Evolutionary conservation across 2,888 invertebrate genomes (phyloP).

Genomic region (Syritta pipiens): DNA sequence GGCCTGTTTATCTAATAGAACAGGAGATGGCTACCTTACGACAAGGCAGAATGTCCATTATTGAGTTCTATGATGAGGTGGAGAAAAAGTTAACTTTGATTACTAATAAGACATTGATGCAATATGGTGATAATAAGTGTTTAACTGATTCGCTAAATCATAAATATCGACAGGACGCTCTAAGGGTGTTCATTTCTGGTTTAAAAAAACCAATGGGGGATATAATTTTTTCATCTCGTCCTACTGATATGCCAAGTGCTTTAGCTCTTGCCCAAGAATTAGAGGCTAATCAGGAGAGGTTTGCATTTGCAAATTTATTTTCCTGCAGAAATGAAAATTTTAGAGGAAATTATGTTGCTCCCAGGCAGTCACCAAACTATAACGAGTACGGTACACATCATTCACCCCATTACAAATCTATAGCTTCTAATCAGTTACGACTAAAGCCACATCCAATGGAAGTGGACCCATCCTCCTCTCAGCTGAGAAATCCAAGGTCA

Average conservation of each 20-base stretch:
- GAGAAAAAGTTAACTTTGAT: constrained; percentile 62
- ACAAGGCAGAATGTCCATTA: constrained; percentile 49
- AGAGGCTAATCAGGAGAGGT: constrained; percentile 38
- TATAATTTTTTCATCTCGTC: constrained; percentile 49
- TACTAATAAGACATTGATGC: constrained; percentile 67
- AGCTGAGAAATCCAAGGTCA: background rate
- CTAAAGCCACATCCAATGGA: background rate
- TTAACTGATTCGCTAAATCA: constrained; percentile 56
- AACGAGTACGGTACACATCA: background rate
- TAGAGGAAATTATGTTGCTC: background rate
- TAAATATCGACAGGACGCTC: constrained; percentile 60
- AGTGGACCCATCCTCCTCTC: background rate
- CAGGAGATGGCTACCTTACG: constrained; percentile 56
- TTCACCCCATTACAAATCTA: background rate
- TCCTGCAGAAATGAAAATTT: background rate
- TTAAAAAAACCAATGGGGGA: constrained; percentile 37
- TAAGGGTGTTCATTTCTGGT: constrained; percentile 23
- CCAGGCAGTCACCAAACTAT: background rate
- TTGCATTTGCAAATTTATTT: constrained; percentile 19
- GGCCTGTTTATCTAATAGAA: constrained; percentile 49
- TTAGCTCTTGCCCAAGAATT: constrained; percentile 34
- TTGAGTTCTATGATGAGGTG: constrained; percentile 64
- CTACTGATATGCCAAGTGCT: constrained; percentile 37
- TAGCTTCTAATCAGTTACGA: background rate
- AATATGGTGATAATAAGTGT: constrained; percentile 23